phyloP scores from a whole-genome alignment of 2,797 vertebrate species.

The Enteromius treurensis region DNA sequence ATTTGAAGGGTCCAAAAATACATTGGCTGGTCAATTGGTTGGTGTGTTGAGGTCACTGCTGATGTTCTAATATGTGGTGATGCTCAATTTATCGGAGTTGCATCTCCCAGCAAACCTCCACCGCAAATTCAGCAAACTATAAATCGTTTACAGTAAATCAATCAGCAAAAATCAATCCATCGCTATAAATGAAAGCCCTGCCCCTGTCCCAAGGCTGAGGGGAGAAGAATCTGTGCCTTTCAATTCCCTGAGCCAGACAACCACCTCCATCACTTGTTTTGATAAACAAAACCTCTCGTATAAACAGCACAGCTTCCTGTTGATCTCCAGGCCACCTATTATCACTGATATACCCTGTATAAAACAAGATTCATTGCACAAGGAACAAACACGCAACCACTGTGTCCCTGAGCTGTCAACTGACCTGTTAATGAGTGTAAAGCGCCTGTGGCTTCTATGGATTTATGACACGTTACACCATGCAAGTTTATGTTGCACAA shows the following conservation, averaged over 20 bases:
- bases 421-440: slow-evolving; percentile 48
- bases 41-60: slow-evolving; percentile 58
- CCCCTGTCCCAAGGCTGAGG: slow-evolving; percentile 71
- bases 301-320: neutral
- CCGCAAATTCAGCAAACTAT: slow-evolving; percentile 50
- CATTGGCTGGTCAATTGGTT: slow-evolving; percentile 52
- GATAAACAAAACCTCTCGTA: neutral
- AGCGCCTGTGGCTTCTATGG: slow-evolving; percentile 31
- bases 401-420: slow-evolving; percentile 38
- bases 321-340: slow-evolving; percentile 33
- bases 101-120: slow-evolving; percentile 40
- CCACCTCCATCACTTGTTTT: slow-evolving; percentile 55
- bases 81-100: slow-evolving; percentile 67
- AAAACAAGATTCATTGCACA: slow-evolving; percentile 30
- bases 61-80: slow-evolving; percentile 59
- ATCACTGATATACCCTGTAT: slow-evolving; percentile 1
- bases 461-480: slow-evolving; percentile 42
- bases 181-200: slow-evolving; percentile 74
- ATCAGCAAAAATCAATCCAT: slow-evolving; percentile 70
- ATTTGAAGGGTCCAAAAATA: neutral
- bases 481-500: slow-evolving; percentile 26
- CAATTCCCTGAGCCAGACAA: slow-evolving; percentile 53
- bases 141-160: slow-evolving; percentile 53
- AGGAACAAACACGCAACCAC: slow-evolving; percentile 23
- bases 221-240: slow-evolving; percentile 19